Evolutionary conservation across 2,888 invertebrate genomes (phyloP), one percentile per base, ranked within the genome.

Genomic region (Hydropsyche betteni): DNA sequence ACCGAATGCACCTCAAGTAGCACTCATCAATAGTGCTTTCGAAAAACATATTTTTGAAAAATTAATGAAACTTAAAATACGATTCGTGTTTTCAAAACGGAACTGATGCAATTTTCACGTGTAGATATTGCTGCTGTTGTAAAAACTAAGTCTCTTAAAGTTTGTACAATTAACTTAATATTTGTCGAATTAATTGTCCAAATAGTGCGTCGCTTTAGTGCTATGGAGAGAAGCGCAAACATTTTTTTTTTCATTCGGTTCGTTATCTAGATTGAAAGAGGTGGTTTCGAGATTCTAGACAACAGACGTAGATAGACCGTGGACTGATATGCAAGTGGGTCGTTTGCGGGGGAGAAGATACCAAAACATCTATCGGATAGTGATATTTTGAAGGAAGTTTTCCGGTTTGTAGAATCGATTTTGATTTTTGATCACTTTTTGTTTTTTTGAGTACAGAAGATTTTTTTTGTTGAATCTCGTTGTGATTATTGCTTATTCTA

Each of bases 141-240:
- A 24, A 24, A 24, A 1, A 24, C 24, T 24, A 24, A 24, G 24
- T 2, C 24, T 24, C 24, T 24, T 24, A 24, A 2, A n/a, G n/a
- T n/a, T n/a, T n/a, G n/a, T n/a, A n/a, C n/a, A n/a, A n/a, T n/a
- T 24, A 24, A 24, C 24, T 24, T 8, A 64, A 64, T 64, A 64
- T 64, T 64, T 64, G 33, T 8, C 34, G 34, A 33, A 33, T 34
- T 64, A 64, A 64, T 64, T 64, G 34, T 34, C 44, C 44, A 44
- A 44, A 44, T 44, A 44, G 3, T 44, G 44, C 44, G 44, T 4
- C 6, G 7, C 44, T 44, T 44, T 24, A 24, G 44, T 50, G 64
- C 68, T 69, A 75, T 77, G 24, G 24, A 77, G 75, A 69, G 55
- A 53, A 75, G 55, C 51, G 75, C 64, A 77, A 77, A 77, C 77